Conservation (phyloP, 2,888 invertebrate genomes). For the Euzetes globulus region DNA sequence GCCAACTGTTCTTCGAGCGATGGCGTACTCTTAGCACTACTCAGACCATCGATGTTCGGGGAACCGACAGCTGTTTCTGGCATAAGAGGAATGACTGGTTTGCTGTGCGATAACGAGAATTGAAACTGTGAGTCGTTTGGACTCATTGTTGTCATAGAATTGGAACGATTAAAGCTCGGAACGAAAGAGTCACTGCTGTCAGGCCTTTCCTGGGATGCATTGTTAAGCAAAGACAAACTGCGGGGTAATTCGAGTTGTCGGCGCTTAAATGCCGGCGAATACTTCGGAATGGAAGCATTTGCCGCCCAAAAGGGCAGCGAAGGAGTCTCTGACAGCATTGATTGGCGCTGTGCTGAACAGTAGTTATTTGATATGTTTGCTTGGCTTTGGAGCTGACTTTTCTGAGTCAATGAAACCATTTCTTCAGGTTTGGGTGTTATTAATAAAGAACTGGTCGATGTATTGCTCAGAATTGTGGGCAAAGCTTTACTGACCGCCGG, state of each 20-base stretch:
- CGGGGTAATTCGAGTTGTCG: conserved; percentile 53
- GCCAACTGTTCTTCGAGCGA: conserved; percentile 19
- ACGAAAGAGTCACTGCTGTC: background rate
- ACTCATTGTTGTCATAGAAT: conserved; percentile 9
- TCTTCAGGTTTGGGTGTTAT: conserved; percentile 29
- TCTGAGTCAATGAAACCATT: conserved; percentile 29
- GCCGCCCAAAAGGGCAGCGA: conserved; percentile 43
- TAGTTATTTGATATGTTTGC: background rate
- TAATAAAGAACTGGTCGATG: conserved; percentile 16
- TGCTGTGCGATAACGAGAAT: conserved; percentile 44
- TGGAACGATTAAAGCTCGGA: conserved; percentile 2
- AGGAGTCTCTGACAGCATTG: conserved; percentile 40
- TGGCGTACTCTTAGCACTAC: background rate
- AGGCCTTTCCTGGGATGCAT: background rate
- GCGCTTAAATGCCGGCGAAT: conserved; percentile 72
- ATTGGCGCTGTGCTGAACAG: background rate
- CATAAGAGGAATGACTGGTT: conserved; percentile 39
- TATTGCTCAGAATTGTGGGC: conserved; percentile 39
- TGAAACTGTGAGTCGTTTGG: conserved; percentile 33
- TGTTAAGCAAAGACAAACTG: background rate
- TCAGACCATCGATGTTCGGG: conserved; percentile 28
- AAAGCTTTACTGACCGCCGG: conserved; percentile 58
- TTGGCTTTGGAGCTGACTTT: conserved; percentile 21
- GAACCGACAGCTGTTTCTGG: conserved; percentile 38
- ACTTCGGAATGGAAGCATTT: conserved; percentile 57